Percentiles rank a stretch among this genome's conserved stretches.
Evolutionary conservation across 2,888 invertebrate genomes (phyloP).

Genomic region (Panorpa germanica): DNA sequence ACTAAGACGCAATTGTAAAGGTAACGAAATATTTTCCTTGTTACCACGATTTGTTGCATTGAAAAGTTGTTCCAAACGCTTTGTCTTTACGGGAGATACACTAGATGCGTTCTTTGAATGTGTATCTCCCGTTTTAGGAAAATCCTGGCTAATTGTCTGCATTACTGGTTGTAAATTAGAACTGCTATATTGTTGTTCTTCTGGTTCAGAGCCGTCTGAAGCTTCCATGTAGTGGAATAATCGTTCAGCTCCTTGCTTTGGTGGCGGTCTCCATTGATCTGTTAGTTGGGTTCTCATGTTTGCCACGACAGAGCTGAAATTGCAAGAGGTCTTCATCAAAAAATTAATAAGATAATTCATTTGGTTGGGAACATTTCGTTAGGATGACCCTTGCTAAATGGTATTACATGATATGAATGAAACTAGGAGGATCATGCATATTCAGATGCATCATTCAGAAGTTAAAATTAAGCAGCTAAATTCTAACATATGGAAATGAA

Average conservation of each 20-base stretch:
- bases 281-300: no score
- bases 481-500: no score
- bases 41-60: no score
- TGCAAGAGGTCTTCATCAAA: conserved; percentile 15
- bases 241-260: conserved; percentile 42
- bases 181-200: conserved; percentile 24
- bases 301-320: conserved; percentile 13
- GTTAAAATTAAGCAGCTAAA: no score
- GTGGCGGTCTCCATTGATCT: no score
- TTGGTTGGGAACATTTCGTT: conserved; percentile 13
- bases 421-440: no score
- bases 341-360: conserved; percentile 14
- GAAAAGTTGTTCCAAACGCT: conserved; percentile 22
- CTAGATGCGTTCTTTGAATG: conserved; percentile 17
- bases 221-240: conserved; percentile 58
- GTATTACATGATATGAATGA: no score
- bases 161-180: no score
- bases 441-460: no score
- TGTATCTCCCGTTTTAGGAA: conserved; percentile 42
- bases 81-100: conserved; percentile 13
- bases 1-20: no score
- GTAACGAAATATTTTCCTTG: no score
- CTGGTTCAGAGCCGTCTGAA: conserved; percentile 45
- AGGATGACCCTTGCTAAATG: conserved; percentile 11
- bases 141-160: no score